Conservation (phyloP, 2,113 vertebrate species). For the Sciurus niger region DNA sequence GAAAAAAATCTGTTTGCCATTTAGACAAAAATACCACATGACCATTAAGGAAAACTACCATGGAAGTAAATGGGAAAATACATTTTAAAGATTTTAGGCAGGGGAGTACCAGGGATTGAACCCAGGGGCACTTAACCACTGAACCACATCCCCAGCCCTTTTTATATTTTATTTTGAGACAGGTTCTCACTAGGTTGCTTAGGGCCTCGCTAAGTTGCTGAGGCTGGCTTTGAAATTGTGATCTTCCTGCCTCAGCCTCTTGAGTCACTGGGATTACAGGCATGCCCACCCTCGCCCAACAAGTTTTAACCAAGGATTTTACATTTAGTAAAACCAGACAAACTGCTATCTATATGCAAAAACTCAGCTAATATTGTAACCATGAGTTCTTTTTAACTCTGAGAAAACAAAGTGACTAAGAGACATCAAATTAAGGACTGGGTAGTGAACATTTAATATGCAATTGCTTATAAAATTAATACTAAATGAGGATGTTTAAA, state of each 20-base stretch:
- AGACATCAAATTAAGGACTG: constrained; percentile 32
- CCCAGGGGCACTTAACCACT: too few relatives aligned
- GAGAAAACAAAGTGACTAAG: constrained; percentile 12
- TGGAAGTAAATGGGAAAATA: background rate
- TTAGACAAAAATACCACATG: background rate
- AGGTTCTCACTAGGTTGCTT: too few relatives aligned
- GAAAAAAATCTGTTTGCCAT: background rate
- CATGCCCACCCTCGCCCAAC: too few relatives aligned
- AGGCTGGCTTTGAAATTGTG: too few relatives aligned
- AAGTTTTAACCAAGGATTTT: background rate
- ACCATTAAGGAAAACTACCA: constrained; percentile 14
- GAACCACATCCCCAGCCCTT: too few relatives aligned
- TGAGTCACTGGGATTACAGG: too few relatives aligned
- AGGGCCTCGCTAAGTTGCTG: too few relatives aligned
- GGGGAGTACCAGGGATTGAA: too few relatives aligned
- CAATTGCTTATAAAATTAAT: background rate
- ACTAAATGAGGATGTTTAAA: constrained; percentile 34
- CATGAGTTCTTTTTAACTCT: background rate
- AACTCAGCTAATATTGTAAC: background rate
- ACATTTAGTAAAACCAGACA: constrained; percentile 44
- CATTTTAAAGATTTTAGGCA: background rate
- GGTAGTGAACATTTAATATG: background rate
- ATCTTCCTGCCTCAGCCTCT: too few relatives aligned
- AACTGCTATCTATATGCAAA: background rate
- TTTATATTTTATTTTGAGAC: too few relatives aligned